Base-by-base conservation (phyloP, 2,888 invertebrate species). In the Oligia fasciuncula region DNA sequence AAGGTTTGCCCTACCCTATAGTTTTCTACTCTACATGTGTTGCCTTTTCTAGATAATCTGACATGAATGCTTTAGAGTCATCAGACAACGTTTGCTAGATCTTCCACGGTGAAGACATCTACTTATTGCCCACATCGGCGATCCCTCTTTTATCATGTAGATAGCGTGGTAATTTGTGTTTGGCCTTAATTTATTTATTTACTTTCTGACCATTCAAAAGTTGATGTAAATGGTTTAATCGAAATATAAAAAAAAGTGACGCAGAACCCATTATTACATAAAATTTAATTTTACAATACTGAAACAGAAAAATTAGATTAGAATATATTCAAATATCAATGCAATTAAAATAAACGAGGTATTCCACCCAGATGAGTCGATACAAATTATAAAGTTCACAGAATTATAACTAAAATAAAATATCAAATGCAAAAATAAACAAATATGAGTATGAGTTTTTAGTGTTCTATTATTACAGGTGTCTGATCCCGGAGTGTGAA, bases 401-500 rank as follows among this genome's bases (percentile, higher is more conserved):
- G 17, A 51, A 51, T 19, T 19, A 17, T 17, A 51, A 51, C 5
- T 5, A 51, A 51, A 51, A 6, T 51, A 19, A 19, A 19, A 54
- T 54, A 54, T 19, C 19, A 54, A 19, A 19, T 54, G 19, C 19
- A 54, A 54, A 54, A 2, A 54, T 54, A 54, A 54, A 54, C 54
- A 8, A 19, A 8, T 8, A 19, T 35, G 35, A 60, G 14, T 63
- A 40, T 40, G 5, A 62, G 17, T 23, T 35, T 68, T 35, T 5
- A 23, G 19, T 83, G 3, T 84, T 46, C 6, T 60, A 5, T 88
- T 60, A 6, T 88, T 87, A 11, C 68, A 95, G 95, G 87, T 95
- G 95, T 76, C 70, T 92, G 13, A 94, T 95, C 9, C 92, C 93
- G 0, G 94, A 94, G 80, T 95, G 95, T 72, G 95, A 95, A 73